Base-by-base conservation (phyloP, 2,113 vertebrate genomes). In the Grantiella picta region DNA sequence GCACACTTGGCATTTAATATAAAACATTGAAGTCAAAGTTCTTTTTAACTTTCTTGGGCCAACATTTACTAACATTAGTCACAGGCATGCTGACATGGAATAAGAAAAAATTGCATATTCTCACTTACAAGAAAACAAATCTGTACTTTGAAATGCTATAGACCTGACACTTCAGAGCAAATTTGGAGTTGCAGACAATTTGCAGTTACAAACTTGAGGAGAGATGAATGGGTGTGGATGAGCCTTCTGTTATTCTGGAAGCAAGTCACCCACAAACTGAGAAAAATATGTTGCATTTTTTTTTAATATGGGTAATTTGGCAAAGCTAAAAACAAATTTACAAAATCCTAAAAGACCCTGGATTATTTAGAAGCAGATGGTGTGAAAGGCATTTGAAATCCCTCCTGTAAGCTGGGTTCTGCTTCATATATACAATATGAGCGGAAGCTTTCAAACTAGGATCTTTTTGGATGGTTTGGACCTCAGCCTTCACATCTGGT, bases 361-460 rank as follows among this genome's bases (percentile, higher is more conserved):
- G 59, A 92, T 92, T 93, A 86, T 86, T 95, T 90, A 86, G 82
- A 84, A 96, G 81, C 89, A 92, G 94, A 93, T 90, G 71, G 71
- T 44, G 21, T 77, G 86, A 83, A 92, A 95, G 36, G 23, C 75
- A 86, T 86, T 88, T 80, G 68, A 93, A 96, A 94, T 93, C 88
- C 79, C 66, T 86, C 53, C 28, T 65, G 92, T 64, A 87, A 82
- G 80, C 28, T 40, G 11, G 76, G 24, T 68, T 90, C 53, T 83
- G 54, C 36, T 79, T 82, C 69, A 85, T 50, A 77, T 80, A 82
- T 66, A 93, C 50, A 80, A 68, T 52, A 70, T 3, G 21, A 94
- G 49, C 35, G 83, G 78, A 93, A 87, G n/a, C 28, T 92, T 38
- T 80, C 29, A 85, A 50, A 63, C 19, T 22, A 94, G 8, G 15